Conservation (phyloP, 2,888 invertebrate species). For the Heterodera filipjevi region DNA sequence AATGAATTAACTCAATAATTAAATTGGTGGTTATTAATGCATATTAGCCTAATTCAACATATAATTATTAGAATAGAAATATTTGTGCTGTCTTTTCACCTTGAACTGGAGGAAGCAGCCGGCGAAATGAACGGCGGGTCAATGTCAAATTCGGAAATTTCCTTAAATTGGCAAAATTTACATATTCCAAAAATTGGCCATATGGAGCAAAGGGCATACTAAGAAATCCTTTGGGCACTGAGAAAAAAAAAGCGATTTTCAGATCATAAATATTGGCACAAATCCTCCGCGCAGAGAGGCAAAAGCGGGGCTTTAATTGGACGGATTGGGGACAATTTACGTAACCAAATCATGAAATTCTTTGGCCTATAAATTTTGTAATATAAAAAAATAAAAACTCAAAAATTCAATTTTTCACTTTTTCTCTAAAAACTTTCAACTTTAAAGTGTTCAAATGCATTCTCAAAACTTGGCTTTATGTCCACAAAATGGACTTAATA, state of each 20-base stretch:
- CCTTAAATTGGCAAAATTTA: slow-evolving; percentile 20
- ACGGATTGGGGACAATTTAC: too few relatives aligned
- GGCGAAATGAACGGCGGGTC: slow-evolving; percentile 46
- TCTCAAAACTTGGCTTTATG: too few relatives aligned
- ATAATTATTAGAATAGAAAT: too few relatives aligned
- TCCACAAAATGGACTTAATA: too few relatives aligned
- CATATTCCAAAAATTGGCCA: not conserved
- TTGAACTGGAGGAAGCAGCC: slow-evolving; percentile 37
- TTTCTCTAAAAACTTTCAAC: too few relatives aligned
- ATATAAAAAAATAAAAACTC: too few relatives aligned
- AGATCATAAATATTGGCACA: not conserved
- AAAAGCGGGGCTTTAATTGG: not conserved
- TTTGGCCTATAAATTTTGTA: too few relatives aligned
- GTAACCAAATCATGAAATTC: too few relatives aligned
- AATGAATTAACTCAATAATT: not conserved
- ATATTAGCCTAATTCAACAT: too few relatives aligned
- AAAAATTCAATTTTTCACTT: too few relatives aligned
- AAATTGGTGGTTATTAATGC: too few relatives aligned
- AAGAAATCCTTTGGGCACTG: not conserved
- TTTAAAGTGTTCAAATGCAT: too few relatives aligned
- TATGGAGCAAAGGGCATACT: not conserved
- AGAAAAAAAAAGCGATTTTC: not conserved
- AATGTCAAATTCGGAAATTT: slow-evolving; percentile 46
- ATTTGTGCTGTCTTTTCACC: slow-evolving; percentile 19
- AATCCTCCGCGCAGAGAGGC: not conserved